Evolutionary conservation across 2,113 vertebrate genomes (phyloP).

Genomic region (Malurus alboscapulatus): DNA sequence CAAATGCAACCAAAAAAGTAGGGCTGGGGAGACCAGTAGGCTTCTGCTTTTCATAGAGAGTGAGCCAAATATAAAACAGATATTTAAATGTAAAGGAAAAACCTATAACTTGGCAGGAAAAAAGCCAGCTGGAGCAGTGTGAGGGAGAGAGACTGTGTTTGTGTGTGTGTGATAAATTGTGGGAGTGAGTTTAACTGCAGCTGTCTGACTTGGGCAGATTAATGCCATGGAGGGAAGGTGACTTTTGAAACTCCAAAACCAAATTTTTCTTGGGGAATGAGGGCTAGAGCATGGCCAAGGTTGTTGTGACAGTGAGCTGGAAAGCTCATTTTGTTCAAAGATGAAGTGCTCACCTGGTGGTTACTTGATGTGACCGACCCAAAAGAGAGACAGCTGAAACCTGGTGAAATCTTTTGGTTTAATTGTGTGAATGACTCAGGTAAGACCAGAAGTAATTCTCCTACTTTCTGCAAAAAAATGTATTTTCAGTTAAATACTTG

Average conservation of each 20-base stretch:
- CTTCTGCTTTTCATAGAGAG: not conserved
- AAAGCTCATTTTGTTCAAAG: not conserved
- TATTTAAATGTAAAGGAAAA: not conserved
- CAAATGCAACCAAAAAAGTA: not conserved
- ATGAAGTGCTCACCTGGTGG: not conserved
- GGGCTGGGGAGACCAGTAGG: not conserved
- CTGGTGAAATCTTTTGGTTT: not conserved
- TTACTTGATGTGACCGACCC: not conserved
- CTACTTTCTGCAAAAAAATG: not conserved
- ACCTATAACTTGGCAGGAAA: no score
- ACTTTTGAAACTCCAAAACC: slow-evolving; percentile 2
- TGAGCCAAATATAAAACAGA: slow-evolving; percentile 22
- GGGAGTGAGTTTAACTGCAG: not conserved
- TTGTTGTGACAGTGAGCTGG: not conserved
- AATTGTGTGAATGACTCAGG: not conserved
- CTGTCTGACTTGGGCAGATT: not conserved
- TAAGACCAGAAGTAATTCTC: not conserved
- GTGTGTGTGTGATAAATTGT: not conserved
- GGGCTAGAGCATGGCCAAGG: not conserved
- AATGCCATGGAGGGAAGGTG: not conserved
- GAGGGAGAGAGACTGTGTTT: not conserved
- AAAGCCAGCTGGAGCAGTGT: not conserved
- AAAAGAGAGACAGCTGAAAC: not conserved
- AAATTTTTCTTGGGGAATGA: slow-evolving; percentile 1
- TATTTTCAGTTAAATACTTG: not conserved